A percentile compares a stretch with the other conserved stretches of the same genome.
Conservation (phyloP, 2,113 vertebrate genomes). For the Thinocorus orbignyianus region DNA sequence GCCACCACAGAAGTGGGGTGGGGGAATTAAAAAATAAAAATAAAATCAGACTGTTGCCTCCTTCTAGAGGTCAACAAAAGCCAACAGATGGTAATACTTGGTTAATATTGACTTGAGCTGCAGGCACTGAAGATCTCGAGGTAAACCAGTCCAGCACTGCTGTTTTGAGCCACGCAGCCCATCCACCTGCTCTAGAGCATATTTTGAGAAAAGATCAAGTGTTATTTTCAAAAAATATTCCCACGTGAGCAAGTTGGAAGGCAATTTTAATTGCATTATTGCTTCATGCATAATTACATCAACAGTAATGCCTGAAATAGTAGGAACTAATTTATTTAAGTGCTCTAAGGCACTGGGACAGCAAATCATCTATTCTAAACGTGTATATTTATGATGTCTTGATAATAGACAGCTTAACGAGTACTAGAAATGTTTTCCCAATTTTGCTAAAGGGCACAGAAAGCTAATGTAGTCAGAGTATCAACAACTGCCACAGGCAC, state of each 20-base stretch:
- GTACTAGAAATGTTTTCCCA: conserved; percentile 45
- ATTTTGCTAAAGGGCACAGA: conserved; percentile 50
- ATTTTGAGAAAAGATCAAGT: conserved; percentile 45
- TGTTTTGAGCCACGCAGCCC: not conserved
- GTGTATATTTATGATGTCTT: conserved; percentile 61
- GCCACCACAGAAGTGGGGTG: not conserved
- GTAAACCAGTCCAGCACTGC: not conserved
- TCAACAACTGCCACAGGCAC: conserved; percentile 58
- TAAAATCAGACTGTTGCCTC: not conserved
- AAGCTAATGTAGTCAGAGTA: conserved; percentile 38
- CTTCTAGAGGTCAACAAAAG: conserved; percentile 37
- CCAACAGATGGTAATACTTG: conserved; percentile 21
- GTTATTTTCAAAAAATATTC: not conserved
- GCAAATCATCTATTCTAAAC: conserved; percentile 49
- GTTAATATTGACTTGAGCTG: not conserved
- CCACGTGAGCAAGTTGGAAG: not conserved
- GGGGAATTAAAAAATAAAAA: fast-evolving
- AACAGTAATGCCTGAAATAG: conserved; percentile 55
- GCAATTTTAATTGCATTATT: conserved; percentile 60
- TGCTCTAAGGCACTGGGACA: conserved; percentile 51
- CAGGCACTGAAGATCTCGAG: not conserved
- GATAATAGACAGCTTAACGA: conserved; percentile 67
- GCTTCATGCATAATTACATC: conserved; percentile 59
- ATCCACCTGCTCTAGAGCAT: conserved; percentile 17
- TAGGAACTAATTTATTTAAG: conserved; percentile 64